phyloP scores from a whole-genome alignment of 1,140 invertebrate genomes.

The Euura saliciscinereae region DNA sequence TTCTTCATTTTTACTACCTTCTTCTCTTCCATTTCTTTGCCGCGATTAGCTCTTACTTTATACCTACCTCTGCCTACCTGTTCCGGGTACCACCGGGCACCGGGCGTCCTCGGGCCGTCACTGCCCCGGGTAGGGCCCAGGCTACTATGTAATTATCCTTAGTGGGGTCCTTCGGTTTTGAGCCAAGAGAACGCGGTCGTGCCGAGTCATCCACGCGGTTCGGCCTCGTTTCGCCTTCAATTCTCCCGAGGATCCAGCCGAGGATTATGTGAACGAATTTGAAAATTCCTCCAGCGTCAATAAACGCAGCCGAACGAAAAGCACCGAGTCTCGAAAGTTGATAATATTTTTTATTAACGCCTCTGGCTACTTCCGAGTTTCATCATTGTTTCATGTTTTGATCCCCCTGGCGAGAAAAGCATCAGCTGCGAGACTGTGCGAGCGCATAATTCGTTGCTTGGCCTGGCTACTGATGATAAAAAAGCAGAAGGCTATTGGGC shows the following conservation, averaged over 20 bases:
- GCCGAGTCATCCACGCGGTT: not conserved
- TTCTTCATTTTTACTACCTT: not conserved
- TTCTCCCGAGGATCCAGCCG: not conserved
- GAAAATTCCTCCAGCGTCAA: no score
- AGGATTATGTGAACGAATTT: no score
- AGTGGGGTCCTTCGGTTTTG: constrained; percentile 39
- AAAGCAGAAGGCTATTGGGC: constrained; percentile 3
- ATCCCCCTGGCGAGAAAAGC: no score
- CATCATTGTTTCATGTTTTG: no score
- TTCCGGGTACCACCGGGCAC: constrained; percentile 6
- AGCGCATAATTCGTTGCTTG: constrained; percentile 5
- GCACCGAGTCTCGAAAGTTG: no score
- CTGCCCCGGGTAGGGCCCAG: constrained; percentile 29
- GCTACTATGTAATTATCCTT: constrained; percentile 56
- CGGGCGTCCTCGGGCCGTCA: constrained; percentile 28
- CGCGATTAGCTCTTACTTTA: not conserved
- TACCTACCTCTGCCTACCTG: not conserved
- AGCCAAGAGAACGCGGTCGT: constrained; percentile 24
- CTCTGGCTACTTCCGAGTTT: no score
- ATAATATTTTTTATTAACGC: no score
- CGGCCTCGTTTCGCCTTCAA: not conserved
- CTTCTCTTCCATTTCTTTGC: not conserved
- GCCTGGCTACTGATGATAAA: constrained; percentile 5
- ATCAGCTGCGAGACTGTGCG: not conserved
- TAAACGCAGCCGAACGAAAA: no score